Conservation (phyloP, 2,113 vertebrate species). For the Notothenia coriiceps region DNA sequence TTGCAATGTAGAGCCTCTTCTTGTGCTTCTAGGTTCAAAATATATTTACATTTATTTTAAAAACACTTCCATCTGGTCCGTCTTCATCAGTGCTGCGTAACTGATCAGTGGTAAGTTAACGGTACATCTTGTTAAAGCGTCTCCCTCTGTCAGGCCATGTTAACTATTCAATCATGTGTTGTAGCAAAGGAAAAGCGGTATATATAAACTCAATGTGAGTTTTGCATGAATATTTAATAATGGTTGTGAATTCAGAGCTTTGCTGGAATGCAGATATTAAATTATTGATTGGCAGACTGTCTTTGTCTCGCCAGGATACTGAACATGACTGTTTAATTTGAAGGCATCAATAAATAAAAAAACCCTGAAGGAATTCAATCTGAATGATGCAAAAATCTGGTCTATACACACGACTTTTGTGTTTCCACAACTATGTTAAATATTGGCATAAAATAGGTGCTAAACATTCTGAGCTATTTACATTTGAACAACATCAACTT, state of each 20-base stretch:
- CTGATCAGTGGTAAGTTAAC: background rate
- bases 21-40: too few species aligned
- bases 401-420: too few species aligned
- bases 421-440: too few species aligned
- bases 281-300: conserved; percentile 1
- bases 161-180: background rate
- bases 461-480: too few species aligned
- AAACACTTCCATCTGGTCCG: background rate
- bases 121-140: background rate
- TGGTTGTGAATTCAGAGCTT: background rate
- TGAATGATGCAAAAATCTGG: background rate
- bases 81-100: background rate
- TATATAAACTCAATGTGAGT: background rate
- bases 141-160: background rate
- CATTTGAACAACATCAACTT: too few species aligned
- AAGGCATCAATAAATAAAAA: conserved; percentile 1
- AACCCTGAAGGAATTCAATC: background rate
- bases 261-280: background rate
- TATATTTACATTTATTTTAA: background rate
- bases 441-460: too few species aligned
- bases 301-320: background rate
- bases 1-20: background rate
- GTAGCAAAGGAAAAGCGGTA: background rate
- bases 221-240: conserved; percentile 13
- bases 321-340: background rate